These are phyloP conservation scores for Crotalus viridis DNA, from an alignment of 2,113 vertebrate genomes.

Conservation along the genomic window DNA sequence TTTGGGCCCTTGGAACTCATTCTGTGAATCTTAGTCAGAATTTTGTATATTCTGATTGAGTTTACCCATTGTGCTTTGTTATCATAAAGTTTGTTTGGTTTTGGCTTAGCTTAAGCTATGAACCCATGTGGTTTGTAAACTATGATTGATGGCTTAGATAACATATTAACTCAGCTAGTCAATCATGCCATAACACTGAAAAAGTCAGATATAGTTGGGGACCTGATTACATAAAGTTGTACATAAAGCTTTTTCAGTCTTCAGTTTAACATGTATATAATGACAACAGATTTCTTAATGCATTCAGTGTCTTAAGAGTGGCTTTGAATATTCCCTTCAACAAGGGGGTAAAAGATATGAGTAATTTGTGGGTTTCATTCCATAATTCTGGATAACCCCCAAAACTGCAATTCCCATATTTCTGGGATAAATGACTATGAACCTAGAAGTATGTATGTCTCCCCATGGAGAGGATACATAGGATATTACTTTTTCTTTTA, in stretches of 20 bases:
- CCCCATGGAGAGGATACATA: neutral
- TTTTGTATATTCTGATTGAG: neutral
- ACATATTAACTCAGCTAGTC: neutral
- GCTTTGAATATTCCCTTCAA: neutral
- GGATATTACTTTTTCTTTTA: constrained; percentile 2
- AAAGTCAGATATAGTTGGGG: neutral
- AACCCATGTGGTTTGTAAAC: neutral
- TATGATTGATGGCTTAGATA: neutral
- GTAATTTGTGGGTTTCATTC: neutral
- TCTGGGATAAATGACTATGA: neutral
- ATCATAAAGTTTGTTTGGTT: neutral
- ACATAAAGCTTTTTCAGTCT: neutral
- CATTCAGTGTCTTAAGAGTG: neutral
- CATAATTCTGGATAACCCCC: neutral
- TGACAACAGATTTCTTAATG: neutral
- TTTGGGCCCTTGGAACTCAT: neutral
- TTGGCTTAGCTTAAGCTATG: neutral
- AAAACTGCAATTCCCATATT: neutral
- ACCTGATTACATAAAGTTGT: neutral
- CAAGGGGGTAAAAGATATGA: neutral
- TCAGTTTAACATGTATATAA: neutral
- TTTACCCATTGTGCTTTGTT: neutral
- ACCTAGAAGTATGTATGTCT: neutral
- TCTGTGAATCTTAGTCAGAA: neutral
- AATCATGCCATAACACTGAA: neutral